Evolutionary conservation across 1,140 invertebrate species (phyloP).

Genomic region (Zaprionus camerounensis): DNA sequence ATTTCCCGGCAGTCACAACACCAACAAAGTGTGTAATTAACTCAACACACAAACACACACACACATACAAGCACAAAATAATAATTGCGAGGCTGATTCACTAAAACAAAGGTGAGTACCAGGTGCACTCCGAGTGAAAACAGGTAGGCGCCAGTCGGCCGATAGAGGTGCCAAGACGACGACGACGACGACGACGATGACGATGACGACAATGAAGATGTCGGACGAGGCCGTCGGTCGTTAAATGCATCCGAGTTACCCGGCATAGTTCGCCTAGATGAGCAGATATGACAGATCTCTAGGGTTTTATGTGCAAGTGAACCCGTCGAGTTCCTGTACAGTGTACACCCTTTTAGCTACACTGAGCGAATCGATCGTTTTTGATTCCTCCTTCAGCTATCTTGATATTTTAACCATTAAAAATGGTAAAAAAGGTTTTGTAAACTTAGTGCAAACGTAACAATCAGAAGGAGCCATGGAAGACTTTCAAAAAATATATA

Average conservation of each 20-base stretch:
- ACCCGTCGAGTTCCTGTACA: background rate
- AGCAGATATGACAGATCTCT: slow-evolving; percentile 2
- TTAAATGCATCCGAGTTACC: slow-evolving; percentile 23
- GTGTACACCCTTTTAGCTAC: slow-evolving; percentile 16
- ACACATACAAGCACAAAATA: background rate
- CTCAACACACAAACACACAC: background rate
- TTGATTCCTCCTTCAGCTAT: too few species aligned
- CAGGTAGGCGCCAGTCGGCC: slow-evolving; percentile 31
- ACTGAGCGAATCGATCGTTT: slow-evolving; percentile 19
- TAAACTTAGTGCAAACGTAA: too few species aligned
- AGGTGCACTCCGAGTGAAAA: slow-evolving; percentile 3
- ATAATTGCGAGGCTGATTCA: slow-evolving; percentile 46
- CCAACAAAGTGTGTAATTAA: slow-evolving; percentile 42
- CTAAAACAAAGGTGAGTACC: slow-evolving; percentile 19
- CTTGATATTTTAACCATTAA: too few species aligned
- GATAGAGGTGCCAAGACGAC: slow-evolving; percentile 14
- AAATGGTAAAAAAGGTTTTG: too few species aligned
- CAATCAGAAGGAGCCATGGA: too few species aligned
- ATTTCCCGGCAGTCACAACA: slow-evolving; percentile 43
- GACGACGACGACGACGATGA: background rate
- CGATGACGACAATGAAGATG: slow-evolving; percentile 14
- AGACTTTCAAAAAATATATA: background rate
- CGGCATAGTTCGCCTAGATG: background rate
- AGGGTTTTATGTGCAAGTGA: slow-evolving; percentile 18
- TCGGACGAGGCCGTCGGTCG: slow-evolving; percentile 18